phyloP scores from a whole-genome alignment of 1,140 invertebrate species.

The Drosophila melanogaster region Release_6_plus_ISO1_MT NT_033777.3:23176001-23176500 shows the following conservation, averaged over 20 bases:
- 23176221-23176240: neutral
- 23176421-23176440: slow-evolving; percentile 78
- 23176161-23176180: too few relatives aligned
- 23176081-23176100: slow-evolving; percentile 11
- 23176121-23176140: neutral
- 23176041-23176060: slow-evolving; percentile 25
- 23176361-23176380: slow-evolving; percentile 17
- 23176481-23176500: slow-evolving; percentile 25
- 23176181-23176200: too few relatives aligned
- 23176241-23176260: slow-evolving; percentile 20
- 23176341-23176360: slow-evolving; percentile 33
- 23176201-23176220: neutral
- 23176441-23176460: slow-evolving; percentile 64
- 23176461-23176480: slow-evolving; percentile 32
- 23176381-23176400: slow-evolving; percentile 42
- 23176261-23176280: slow-evolving; percentile 21
- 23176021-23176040: slow-evolving; percentile 44
- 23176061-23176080: slow-evolving; percentile 39
- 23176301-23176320: slow-evolving; percentile 14
- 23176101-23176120: slow-evolving; percentile 27
- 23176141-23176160: neutral
- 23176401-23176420: slow-evolving; percentile 32
- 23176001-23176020: slow-evolving; percentile 9
- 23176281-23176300: slow-evolving; percentile 3
- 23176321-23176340: slow-evolving; percentile 29